Conservation (phyloP, 2,888 invertebrate species). For the Hofmannophila pseudospretella region DNA sequence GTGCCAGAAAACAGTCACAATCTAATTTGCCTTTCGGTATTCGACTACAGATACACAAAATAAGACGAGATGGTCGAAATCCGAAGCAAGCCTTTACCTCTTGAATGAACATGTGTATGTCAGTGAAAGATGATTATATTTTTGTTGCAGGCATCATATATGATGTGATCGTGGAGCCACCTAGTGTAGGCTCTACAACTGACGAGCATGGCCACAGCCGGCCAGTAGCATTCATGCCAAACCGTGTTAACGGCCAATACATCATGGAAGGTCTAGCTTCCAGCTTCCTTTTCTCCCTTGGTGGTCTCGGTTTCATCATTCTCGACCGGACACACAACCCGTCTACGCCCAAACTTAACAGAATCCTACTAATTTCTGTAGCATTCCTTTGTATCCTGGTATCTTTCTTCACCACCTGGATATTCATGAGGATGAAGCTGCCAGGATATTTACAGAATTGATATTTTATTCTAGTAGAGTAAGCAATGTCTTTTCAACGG, state of each 20-base stretch:
- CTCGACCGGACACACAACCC: constrained; percentile 96
- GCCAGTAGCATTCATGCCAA: constrained; percentile 99
- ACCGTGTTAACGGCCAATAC: constrained; percentile 98
- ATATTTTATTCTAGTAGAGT: constrained; percentile 21
- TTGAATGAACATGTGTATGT: too few species aligned
- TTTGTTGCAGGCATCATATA: constrained; percentile 93
- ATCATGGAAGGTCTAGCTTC: constrained; percentile 99
- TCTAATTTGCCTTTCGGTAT: too few species aligned
- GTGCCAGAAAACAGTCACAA: too few species aligned
- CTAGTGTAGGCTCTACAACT: constrained; percentile 97
- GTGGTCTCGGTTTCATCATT: constrained; percentile 97
- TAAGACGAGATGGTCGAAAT: too few species aligned
- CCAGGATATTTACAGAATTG: constrained; percentile 88
- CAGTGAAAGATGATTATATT: constrained; percentile 1
- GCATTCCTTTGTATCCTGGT: constrained; percentile 95
- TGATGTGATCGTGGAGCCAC: constrained; percentile 99
- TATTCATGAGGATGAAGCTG: constrained; percentile 99
- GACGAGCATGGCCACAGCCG: constrained; percentile 98
- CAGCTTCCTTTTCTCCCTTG: constrained; percentile 97
- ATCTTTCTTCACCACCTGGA: constrained; percentile 96
- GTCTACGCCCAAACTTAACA: constrained; percentile 91
- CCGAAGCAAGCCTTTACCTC: too few species aligned
- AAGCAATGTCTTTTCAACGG: constrained; percentile 17
- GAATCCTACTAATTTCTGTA: constrained; percentile 91
- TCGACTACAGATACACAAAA: too few species aligned